Evolutionary conservation across 2,888 invertebrate species (phyloP).

Genomic region (Caenorhabditis wallacei): DNA sequence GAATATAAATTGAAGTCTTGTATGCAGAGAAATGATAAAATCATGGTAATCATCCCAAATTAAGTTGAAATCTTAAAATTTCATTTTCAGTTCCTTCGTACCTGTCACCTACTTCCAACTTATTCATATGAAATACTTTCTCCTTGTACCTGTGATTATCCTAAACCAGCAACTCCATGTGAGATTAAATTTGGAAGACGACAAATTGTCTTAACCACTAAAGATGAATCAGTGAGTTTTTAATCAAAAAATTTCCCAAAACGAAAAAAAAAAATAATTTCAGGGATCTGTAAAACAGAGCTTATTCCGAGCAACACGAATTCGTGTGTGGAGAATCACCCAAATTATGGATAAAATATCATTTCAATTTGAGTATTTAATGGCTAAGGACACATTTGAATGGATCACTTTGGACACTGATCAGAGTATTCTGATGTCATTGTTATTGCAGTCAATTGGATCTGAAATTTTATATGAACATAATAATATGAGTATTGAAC

Average conservation of each 20-base stretch:
- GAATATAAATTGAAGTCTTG: slow-evolving; percentile 53
- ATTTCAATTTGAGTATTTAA: slow-evolving; percentile 81
- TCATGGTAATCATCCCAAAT: slow-evolving; percentile 32
- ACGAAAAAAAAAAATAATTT: slow-evolving; percentile 1
- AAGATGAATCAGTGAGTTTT: slow-evolving; percentile 51
- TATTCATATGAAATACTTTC: slow-evolving; percentile 93
- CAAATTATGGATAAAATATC: slow-evolving; percentile 69
- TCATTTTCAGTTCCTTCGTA: slow-evolving; percentile 89
- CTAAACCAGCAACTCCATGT: slow-evolving; percentile 84
- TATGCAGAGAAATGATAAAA: slow-evolving; percentile 60
- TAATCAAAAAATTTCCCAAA: no score
- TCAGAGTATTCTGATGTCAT: slow-evolving; percentile 93
- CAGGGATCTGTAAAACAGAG: slow-evolving; percentile 79
- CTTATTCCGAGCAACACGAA: slow-evolving; percentile 94
- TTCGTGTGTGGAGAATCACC: slow-evolving; percentile 95
- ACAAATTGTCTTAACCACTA: slow-evolving; percentile 73
- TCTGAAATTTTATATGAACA: slow-evolving; percentile 88
- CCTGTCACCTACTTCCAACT: slow-evolving; percentile 90
- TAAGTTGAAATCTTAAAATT: no score
- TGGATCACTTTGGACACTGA: slow-evolving; percentile 91
- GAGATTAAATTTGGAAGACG: slow-evolving; percentile 89
- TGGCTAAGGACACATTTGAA: slow-evolving; percentile 86
- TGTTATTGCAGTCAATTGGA: slow-evolving; percentile 94
- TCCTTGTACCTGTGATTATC: slow-evolving; percentile 73
- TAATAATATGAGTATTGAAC: slow-evolving; percentile 80